phyloP scores from a whole-genome alignment of 2,113 vertebrate genomes.

The Rhea pennata region DNA sequence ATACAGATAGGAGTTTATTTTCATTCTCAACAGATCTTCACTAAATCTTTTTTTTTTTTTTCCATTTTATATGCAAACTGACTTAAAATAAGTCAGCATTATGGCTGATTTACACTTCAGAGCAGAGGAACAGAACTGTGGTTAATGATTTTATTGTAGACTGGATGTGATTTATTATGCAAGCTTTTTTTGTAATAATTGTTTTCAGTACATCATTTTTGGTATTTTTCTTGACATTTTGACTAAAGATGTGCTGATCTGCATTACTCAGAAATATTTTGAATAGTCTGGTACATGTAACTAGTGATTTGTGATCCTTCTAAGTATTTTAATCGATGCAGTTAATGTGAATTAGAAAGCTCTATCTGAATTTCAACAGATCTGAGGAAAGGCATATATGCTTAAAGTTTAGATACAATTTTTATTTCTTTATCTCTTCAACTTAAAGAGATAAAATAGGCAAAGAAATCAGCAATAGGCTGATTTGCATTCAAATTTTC shows the following conservation, averaged over 20 bases:
- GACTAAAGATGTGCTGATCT: slow-evolving; percentile 41
- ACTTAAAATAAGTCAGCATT: slow-evolving; percentile 39
- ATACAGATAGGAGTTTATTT: slow-evolving; percentile 31
- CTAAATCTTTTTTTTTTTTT: background rate
- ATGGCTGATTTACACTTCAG: slow-evolving; percentile 41
- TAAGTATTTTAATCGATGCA: slow-evolving; percentile 57
- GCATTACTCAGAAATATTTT: slow-evolving; percentile 48
- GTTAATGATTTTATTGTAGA: slow-evolving; percentile 43
- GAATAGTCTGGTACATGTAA: slow-evolving; percentile 34
- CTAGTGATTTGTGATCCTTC: slow-evolving; percentile 53
- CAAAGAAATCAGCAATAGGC: background rate
- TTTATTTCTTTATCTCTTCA: slow-evolving; percentile 14
- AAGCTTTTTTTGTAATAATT: slow-evolving; percentile 23
- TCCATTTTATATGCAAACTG: slow-evolving; percentile 10
- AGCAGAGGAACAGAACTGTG: background rate
- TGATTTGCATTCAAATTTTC: background rate
- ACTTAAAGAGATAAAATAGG: background rate
- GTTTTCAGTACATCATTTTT: slow-evolving; percentile 26
- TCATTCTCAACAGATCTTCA: background rate
- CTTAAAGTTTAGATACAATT: slow-evolving; percentile 19
- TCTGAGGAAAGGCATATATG: slow-evolving; percentile 34
- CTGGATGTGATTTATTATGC: slow-evolving; percentile 26
- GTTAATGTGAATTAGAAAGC: slow-evolving; percentile 51
- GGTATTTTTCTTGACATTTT: slow-evolving; percentile 35
- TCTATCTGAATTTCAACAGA: slow-evolving; percentile 24